Evolutionary conservation across 1,140 invertebrate species (phyloP), one percentile per base, ranked within the genome.

Genomic region (Protaetia brevitarsis): DNA sequence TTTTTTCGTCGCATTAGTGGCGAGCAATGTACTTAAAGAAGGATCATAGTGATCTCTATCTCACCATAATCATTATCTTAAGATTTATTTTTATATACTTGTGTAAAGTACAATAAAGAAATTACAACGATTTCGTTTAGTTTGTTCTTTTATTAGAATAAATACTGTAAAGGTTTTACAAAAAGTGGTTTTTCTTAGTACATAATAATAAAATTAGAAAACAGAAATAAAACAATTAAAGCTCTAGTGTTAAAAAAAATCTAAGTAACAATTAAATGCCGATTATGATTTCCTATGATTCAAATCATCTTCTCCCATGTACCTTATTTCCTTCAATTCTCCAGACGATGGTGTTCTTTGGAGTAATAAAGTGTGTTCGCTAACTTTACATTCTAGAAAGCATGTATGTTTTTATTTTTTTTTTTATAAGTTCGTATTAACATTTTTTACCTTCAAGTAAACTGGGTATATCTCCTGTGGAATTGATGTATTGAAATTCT

Each of bases 401-500:
- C n/a, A n/a, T n/a, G n/a, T n/a, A n/a, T n/a, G n/a, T n/a, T n/a
- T n/a, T n/a, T n/a, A n/a, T n/a, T n/a, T n/a, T n/a, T n/a, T 34
- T 11, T 34, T 34, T 2, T 34, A 34, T 2, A 34, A 34, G 13
- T 34, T 1, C 6, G 1, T 16, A 21, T 2, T n/a, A 28, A 59
- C 10, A 28, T 60, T 27, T n/a, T 26, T 68, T 67, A 74, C 73
- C 71, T 69, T 82, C 77, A 60, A 85, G 73, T 29, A 82, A 69
- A 45, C 81, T 79, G 57, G 84, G 81, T 28, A 86, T 71, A 73
- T 85, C 82, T 37, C 83, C 82, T 45, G 81, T 77, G 4, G 80
- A 82, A 3, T 78, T 80, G 68, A 84, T 81, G 64, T 85, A 79
- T 30, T 83, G 80, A 69, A 86, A 86, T 67, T 85, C 83, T 36